Evolutionary conservation across 2,888 invertebrate species (phyloP).

Genomic region (Dione juno): DNA sequence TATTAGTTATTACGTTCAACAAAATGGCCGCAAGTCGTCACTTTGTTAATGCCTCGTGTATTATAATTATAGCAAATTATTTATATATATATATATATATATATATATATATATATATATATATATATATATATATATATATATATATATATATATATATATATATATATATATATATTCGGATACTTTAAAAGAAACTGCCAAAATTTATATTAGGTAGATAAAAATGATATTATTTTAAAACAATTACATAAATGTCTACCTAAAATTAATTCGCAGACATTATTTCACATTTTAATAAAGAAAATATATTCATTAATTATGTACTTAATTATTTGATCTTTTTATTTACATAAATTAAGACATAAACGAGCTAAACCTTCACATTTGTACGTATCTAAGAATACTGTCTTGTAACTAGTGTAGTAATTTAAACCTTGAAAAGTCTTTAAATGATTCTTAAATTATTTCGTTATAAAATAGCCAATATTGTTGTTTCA

Average conservation of each 20-base stretch:
- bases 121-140: not conserved
- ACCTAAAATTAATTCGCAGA: too few species aligned
- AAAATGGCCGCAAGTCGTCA: conserved; percentile 45
- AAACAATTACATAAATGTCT: too few species aligned
- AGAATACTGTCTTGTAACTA: not conserved
- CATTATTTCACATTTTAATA: not conserved
- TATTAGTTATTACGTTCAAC: conserved; percentile 33
- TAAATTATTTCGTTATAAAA: not conserved
- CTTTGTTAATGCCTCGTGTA: conserved; percentile 38
- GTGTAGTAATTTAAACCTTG: not conserved
- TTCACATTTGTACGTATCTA: not conserved
- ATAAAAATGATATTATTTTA: not conserved
- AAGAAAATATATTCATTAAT: not conserved
- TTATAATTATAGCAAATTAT: not conserved
- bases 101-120: not conserved
- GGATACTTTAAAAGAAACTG: conserved; percentile 3
- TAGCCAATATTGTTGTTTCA: not conserved
- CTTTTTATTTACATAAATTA: not conserved
- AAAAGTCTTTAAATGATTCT: not conserved
- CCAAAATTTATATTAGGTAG: not conserved
- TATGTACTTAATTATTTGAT: not conserved
- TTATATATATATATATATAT: not conserved
- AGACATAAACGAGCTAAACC: not conserved
- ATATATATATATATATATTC: not conserved
- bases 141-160: not conserved